Base-by-base conservation (phyloP, 2,797 vertebrate species). In the Ibycter americanus region DNA sequence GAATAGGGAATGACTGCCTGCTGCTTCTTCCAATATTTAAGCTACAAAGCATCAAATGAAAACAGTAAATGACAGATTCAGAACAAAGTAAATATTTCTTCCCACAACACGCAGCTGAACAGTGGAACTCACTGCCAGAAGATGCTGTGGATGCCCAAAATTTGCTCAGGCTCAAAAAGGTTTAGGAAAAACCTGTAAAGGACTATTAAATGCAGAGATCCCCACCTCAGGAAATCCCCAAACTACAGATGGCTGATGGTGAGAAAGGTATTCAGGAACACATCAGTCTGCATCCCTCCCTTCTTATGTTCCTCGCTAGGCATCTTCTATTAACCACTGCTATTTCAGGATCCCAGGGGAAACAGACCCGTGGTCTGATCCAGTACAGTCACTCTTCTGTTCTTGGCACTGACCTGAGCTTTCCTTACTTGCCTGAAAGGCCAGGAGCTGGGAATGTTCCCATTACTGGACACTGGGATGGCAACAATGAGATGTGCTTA, bases 71-170 rank as follows among this genome's bases (percentile, higher is more conserved):
- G 92, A 89, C 86, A 89, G 73, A 95, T 78, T 92, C 80, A 61
- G 92, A 83, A 54, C 89, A 81, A 96, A 81, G 58, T 79, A 87
- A 88, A 46, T 93, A 76, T 78, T 95, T 88, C 62, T 90, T 93
- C 65, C 77, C 17, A n/a, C 78, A 74, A 54, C 17, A n/a, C 34
- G 56, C 22, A 67, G 77, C 4, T 86, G 46, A 94, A 73, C 36
- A 55, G 44, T 44, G 12, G 15, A 87, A 80, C 40, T 49, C 34
- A 7, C 23, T 62, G 63, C 47, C 77, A 21, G 62, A 83, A 88
- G 76, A 55, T 63, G 55, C 65, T 90, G 65, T 67, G 49, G 13
- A 65, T 82, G 49, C 52, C 59, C 62, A 19, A 59, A 23, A 80
- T 77, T 59, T 81, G 44, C 49, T 86, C 52, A 63, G 38, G 34